Percentiles rank a stretch among this genome's conserved stretches.
phyloP scores from a whole-genome alignment of 2,888 invertebrate species.

The Bugula neritina region DNA sequence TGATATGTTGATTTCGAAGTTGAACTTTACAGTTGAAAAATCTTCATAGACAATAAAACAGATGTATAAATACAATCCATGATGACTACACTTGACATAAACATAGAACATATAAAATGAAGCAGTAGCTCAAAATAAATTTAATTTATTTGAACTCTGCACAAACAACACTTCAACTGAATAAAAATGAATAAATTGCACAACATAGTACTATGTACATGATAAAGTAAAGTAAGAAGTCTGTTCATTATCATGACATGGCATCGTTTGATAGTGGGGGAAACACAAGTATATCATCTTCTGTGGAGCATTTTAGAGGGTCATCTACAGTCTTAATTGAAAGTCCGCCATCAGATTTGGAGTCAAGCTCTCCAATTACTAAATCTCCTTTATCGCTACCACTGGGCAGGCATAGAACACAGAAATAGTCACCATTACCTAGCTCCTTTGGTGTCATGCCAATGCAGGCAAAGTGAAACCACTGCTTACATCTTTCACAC shows the following conservation, averaged over 20 bases:
- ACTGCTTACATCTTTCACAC: slow-evolving; percentile 91
- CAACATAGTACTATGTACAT: too few species aligned
- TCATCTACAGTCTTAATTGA: background rate
- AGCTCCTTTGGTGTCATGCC: slow-evolving; percentile 79
- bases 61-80: too few species aligned
- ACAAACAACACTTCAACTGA: too few species aligned
- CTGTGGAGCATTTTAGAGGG: background rate
- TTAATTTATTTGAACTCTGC: too few species aligned
- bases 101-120: too few species aligned
- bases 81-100: too few species aligned
- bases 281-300: background rate
- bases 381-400: background rate
- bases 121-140: too few species aligned
- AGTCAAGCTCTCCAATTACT: background rate
- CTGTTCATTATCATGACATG: background rate
- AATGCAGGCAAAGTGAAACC: slow-evolving; percentile 96
- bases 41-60: too few species aligned
- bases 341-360: background rate
- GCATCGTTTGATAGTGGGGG: background rate
- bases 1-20: too few species aligned
- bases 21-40: too few species aligned
- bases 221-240: too few species aligned
- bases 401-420: background rate
- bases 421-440: slow-evolving; percentile 76
- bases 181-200: too few species aligned